phyloP scores from a whole-genome alignment of 53 echinoderm and acorn worm genomes.

The Hippasteria phrygiana region DNA sequence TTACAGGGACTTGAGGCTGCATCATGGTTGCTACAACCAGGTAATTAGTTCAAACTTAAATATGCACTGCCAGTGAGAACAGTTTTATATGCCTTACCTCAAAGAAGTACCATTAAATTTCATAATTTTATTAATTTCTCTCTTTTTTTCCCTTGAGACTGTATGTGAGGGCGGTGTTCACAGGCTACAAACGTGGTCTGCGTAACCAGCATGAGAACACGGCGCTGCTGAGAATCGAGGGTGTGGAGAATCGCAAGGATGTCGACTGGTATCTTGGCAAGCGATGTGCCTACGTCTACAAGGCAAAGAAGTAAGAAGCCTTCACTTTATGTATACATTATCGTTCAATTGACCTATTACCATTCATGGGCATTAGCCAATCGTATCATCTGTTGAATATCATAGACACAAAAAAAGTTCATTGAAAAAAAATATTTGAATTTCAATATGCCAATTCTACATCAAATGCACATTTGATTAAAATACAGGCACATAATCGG shows the following conservation, averaged over 20 bases:
- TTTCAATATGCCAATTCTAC: too few species aligned
- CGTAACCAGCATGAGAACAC: conserved; percentile 91
- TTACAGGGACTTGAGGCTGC: conserved; percentile 53
- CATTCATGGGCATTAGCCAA: too few species aligned
- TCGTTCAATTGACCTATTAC: too few species aligned
- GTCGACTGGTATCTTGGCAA: conserved; percentile 95
- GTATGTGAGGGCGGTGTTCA: conserved; percentile 92
- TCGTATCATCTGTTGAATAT: too few species aligned
- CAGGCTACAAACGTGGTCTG: conserved; percentile 96
- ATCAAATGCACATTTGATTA: too few species aligned
- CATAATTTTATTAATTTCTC: neutral
- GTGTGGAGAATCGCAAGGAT: conserved; percentile 85
- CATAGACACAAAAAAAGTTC: too few species aligned
- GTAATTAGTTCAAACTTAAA: neutral
- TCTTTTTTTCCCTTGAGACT: conserved; percentile 61
- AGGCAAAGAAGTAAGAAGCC: conserved; percentile 97
- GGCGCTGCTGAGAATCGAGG: conserved; percentile 93
- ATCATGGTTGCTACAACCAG: conserved; percentile 64
- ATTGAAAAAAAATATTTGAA: too few species aligned
- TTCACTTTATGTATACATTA: too few species aligned
- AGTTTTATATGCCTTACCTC: neutral
- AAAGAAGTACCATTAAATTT: neutral
- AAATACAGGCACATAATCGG: too few species aligned
- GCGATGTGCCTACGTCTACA: conserved; percentile 95
- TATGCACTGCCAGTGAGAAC: neutral